phyloP scores from a whole-genome alignment of 2,797 vertebrate genomes.

The Acipenser ruthenus region DNA sequence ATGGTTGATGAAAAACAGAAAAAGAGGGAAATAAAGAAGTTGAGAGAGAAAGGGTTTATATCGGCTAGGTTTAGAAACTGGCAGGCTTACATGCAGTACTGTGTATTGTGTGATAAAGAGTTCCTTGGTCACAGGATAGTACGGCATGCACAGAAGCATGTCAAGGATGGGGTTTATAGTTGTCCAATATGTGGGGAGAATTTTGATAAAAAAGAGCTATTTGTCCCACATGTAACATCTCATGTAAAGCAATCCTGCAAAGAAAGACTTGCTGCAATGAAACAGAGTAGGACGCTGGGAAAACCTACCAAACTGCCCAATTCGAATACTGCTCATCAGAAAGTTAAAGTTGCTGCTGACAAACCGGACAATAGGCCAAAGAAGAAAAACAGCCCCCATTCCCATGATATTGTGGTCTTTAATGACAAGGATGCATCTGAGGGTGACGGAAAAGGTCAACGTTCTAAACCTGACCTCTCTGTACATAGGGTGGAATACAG shows the following conservation, averaged over 20 bases:
- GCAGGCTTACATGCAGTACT: slow-evolving; percentile 98
- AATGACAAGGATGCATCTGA: slow-evolving; percentile 63
- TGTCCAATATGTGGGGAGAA: slow-evolving; percentile 92
- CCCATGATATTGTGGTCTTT: slow-evolving; percentile 56
- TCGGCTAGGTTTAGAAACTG: slow-evolving; percentile 91
- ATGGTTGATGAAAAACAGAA: slow-evolving; percentile 72
- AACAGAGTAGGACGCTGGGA: slow-evolving; percentile 74
- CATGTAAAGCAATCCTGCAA: slow-evolving; percentile 94
- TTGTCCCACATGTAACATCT: slow-evolving; percentile 86
- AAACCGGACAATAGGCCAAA: slow-evolving; percentile 69
- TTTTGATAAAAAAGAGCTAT: slow-evolving; percentile 82
- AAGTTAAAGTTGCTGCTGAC: slow-evolving; percentile 47
- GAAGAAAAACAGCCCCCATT: slow-evolving; percentile 69
- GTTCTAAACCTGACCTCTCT: slow-evolving; percentile 48
- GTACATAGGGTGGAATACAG: slow-evolving; percentile 47
- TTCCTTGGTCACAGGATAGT: slow-evolving; percentile 95
- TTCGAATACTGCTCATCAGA: slow-evolving; percentile 53
- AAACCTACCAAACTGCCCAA: slow-evolving; percentile 63
- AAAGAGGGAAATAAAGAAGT: slow-evolving; percentile 83
- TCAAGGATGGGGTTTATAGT: slow-evolving; percentile 77
- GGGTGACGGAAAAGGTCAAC: slow-evolving; percentile 51
- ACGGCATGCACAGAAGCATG: slow-evolving; percentile 90
- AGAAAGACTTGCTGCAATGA: slow-evolving; percentile 86
- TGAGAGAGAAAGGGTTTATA: slow-evolving; percentile 84
- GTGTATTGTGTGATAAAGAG: slow-evolving; percentile 93